Evolutionary conservation across 2,113 vertebrate genomes (phyloP).

Genomic region (Ceyx melanurus): DNA sequence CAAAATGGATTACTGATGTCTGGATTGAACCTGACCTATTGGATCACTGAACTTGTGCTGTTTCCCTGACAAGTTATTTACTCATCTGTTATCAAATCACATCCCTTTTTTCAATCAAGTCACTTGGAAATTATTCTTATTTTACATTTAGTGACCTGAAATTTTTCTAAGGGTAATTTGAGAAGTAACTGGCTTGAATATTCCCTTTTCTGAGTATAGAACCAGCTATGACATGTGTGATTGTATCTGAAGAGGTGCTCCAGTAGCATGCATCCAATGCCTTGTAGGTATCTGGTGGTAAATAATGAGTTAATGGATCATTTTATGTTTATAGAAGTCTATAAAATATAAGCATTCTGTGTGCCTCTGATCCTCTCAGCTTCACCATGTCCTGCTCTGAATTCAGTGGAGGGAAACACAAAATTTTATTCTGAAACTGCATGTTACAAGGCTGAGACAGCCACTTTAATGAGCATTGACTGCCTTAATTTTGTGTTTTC

Average conservation of each 20-base stretch:
- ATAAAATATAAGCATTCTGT: background rate
- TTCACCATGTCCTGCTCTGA: background rate
- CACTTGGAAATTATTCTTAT: background rate
- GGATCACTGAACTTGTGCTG: background rate
- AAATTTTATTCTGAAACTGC: background rate
- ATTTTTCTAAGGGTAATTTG: background rate
- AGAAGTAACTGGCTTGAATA: background rate
- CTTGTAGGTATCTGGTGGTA: background rate
- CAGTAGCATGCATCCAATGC: background rate
- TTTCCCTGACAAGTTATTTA: background rate
- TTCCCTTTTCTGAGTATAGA: background rate
- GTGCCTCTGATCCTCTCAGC: background rate
- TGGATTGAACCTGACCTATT: background rate
- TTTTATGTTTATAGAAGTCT: background rate
- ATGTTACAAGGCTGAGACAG: background rate
- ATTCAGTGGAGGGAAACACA: background rate
- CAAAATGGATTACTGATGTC: background rate
- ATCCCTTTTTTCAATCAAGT: background rate
- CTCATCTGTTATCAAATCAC: background rate
- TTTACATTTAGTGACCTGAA: background rate
- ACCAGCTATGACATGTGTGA: background rate
- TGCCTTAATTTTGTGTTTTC: slow-evolving; percentile 16
- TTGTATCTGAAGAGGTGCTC: background rate
- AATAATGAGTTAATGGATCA: background rate
- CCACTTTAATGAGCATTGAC: background rate